These are phyloP conservation scores for Propithecus deckenii DNA, from an alignment of 2,797 vertebrate species.

Conservation along the genomic window DNA sequence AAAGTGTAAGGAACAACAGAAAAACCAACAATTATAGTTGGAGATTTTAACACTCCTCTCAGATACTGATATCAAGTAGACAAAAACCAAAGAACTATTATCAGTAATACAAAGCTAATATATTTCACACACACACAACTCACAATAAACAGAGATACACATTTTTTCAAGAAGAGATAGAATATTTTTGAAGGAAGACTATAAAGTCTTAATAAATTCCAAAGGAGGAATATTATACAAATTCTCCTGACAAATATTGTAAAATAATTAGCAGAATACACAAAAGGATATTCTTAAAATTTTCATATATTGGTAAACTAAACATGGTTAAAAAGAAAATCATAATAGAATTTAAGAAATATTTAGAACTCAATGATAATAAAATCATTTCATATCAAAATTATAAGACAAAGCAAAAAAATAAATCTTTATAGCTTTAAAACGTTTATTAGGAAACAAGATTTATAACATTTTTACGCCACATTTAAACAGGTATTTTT, in stretches of 20 bases:
- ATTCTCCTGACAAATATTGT: neutral
- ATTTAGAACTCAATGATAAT: neutral
- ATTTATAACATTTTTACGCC: neutral
- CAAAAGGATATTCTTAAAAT: neutral
- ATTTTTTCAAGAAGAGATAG: neutral
- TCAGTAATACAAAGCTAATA: neutral
- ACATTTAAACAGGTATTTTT: conserved; percentile 16
- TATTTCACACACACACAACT: neutral
- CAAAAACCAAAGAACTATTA: neutral
- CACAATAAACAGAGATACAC: neutral
- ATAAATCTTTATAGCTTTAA: neutral
- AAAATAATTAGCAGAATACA: neutral
- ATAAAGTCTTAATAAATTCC: neutral
- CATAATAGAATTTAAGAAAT: neutral
- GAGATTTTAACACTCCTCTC: neutral
- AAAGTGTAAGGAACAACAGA: neutral
- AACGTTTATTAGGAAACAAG: neutral
- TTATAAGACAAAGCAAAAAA: neutral
- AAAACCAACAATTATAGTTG: neutral
- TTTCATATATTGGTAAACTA: neutral
- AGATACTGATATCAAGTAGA: neutral
- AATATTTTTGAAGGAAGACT: neutral
- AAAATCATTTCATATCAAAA: conserved; percentile 52
- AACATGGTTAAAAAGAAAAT: conserved; percentile 16
- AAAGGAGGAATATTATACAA: neutral